A percentile compares a stretch with the other conserved stretches of the same genome.
These are phyloP conservation scores for Electrona antarctica DNA, from an alignment of 2,113 vertebrate genomes.

Conservation along the genomic window DNA sequence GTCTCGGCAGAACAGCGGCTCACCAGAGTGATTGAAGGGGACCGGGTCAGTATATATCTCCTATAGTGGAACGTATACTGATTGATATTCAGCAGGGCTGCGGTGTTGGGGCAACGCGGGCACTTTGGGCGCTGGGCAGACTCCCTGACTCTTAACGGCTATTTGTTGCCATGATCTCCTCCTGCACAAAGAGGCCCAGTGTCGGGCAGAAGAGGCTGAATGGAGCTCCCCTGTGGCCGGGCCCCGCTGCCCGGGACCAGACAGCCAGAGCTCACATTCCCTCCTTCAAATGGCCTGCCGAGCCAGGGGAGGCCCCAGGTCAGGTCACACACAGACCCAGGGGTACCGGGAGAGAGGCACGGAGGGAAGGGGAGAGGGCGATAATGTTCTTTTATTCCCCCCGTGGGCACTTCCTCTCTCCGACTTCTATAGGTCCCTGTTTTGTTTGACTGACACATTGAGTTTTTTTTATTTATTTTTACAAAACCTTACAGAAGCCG, in stretches of 20 bases:
- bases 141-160: slow-evolving; percentile 72
- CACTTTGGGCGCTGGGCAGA: slow-evolving; percentile 25
- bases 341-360: slow-evolving; percentile 45
- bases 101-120: slow-evolving; percentile 11
- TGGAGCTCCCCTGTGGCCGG: slow-evolving; percentile 73
- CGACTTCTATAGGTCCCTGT: slow-evolving; percentile 4
- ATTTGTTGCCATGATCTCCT: slow-evolving; percentile 74
- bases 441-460: slow-evolving; percentile 16
- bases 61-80: slow-evolving; percentile 46
- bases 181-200: slow-evolving; percentile 77
- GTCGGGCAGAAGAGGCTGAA: slow-evolving; percentile 70
- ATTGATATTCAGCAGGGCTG: slow-evolving; percentile 70
- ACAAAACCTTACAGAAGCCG: too few species aligned
- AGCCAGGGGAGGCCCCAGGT: slow-evolving; percentile 58
- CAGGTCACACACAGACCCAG: slow-evolving; percentile 46
- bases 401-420: slow-evolving; percentile 17
- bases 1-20: slow-evolving; percentile 19
- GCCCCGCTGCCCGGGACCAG: slow-evolving; percentile 55
- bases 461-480: background rate
- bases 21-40: slow-evolving; percentile 34
- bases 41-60: slow-evolving; percentile 26
- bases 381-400: slow-evolving; percentile 42
- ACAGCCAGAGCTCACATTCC: slow-evolving; percentile 69
- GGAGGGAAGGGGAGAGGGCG: slow-evolving; percentile 36
- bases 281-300: slow-evolving; percentile 59